These are phyloP conservation scores for Terrapene triunguis DNA, from an alignment of 2,113 vertebrate genomes.

Conservation along the genomic window DNA sequence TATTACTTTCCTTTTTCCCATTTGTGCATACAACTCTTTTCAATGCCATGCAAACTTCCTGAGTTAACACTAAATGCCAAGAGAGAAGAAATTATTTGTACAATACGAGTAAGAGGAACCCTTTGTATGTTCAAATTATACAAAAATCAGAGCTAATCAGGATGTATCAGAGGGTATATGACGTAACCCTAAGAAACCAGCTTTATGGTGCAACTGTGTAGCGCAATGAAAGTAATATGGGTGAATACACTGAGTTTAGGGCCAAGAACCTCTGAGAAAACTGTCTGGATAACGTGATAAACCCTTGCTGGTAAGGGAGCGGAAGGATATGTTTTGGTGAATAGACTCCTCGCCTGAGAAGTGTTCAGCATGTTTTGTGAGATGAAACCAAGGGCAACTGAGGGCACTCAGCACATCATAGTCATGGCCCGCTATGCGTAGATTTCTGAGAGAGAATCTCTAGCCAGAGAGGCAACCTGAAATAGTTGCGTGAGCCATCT, in stretches of 20 bases:
- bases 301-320: not conserved
- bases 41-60: not conserved
- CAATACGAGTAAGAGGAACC: not conserved
- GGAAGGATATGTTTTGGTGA: not conserved
- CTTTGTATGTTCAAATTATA: not conserved
- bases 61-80: not conserved
- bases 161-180: not conserved
- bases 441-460: not conserved
- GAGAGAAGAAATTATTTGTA: not conserved
- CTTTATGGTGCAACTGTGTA: not conserved
- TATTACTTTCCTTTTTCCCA: not conserved
- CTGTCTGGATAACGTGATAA: not conserved
- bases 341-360: not conserved
- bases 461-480: not conserved
- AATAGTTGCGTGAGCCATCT: not conserved
- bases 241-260: not conserved
- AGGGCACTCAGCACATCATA: not conserved
- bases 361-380: not conserved
- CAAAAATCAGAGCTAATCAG: not conserved
- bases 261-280: not conserved
- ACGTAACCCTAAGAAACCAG: not conserved
- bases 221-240: not conserved
- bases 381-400: not conserved
- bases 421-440: not conserved
- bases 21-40: not conserved